Evolutionary conservation across 2,888 invertebrate species (phyloP).

Genomic region (Drosophila mercatorum): DNA sequence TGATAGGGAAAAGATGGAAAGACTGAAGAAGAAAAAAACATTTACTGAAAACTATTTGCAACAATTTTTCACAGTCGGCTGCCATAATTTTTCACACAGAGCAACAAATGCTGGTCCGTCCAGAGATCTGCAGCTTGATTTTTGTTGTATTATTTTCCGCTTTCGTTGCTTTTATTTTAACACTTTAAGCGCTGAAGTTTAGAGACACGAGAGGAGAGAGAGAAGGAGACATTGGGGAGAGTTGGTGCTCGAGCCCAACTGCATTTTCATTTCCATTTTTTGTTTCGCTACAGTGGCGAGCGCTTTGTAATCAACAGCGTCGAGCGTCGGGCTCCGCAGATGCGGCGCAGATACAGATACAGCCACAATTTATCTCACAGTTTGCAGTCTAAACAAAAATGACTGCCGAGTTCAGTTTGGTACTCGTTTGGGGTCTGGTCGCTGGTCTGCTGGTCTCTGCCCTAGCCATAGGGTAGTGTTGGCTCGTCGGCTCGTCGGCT

Average conservation of each 20-base stretch:
- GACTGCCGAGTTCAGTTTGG: conserved; percentile 51
- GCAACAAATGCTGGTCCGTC: conserved; percentile 50
- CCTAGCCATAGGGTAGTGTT: conserved; percentile 48
- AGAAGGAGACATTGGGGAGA: conserved; percentile 2
- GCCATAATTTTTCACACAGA: conserved; percentile 76
- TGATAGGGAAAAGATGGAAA: conserved; percentile 18
- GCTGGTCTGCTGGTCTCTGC: conserved; percentile 29
- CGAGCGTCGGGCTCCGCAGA: conserved; percentile 50
- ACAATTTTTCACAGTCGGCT: conserved; percentile 81
- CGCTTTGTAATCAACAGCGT: conserved; percentile 71
- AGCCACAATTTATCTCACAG: conserved; percentile 69
- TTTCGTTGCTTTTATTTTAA: conserved; percentile 73
- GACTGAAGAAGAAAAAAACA: conserved; percentile 38
- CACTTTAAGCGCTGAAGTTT: conserved; percentile 75
- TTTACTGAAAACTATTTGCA: conserved; percentile 81
- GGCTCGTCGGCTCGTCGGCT: conserved; percentile 49
- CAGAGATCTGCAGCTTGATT: conserved; percentile 45
- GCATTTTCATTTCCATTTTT: conserved; percentile 79
- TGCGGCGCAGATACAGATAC: conserved; percentile 73
- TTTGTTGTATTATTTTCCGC: conserved; percentile 21
- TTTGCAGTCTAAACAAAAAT: conserved; percentile 82
- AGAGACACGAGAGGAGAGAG: conserved; percentile 18
- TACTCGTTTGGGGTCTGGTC: not conserved
- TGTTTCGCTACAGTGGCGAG: conserved; percentile 60
- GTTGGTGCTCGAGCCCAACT: conserved; percentile 38